Base-by-base conservation (phyloP, 2,797 vertebrate genomes). In the Sebastes hubbsi region DNA sequence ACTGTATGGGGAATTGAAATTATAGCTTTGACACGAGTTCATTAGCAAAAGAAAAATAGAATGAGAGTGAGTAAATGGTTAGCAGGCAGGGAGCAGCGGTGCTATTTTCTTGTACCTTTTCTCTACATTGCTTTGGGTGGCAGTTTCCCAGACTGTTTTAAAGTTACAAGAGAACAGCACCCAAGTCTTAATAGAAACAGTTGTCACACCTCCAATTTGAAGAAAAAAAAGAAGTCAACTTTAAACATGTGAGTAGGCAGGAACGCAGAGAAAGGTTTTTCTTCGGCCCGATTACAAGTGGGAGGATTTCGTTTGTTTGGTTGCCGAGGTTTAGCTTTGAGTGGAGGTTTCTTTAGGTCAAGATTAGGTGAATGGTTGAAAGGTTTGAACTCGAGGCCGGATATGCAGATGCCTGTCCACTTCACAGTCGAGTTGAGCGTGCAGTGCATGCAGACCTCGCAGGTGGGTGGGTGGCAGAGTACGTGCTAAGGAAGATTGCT, bases 391-490 rank as follows among this genome's bases (percentile, higher is more conserved):
- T 85, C 83, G 81, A 80, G 87, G 88, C 87, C 83, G 13, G 86
- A 88, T 89, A 85, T 90, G 91, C 91, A 84, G 92, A 93, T 95
- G 94, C 94, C 94, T 95, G 94, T 96, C 95, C 94, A 95, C 95
- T 95, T 96, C 91, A 96, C 94, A 94, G 94, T 94, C 92, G 91
- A 94, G 92, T 95, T 93, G 93, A 96, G 94, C 95, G 90, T 96
- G 95, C 95, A 96, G 93, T 93, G 95, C 96, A 96, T 96, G 96
- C 96, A 96, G 94, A 94, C 91, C 91, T 95, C 87, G 93, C 92
- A 90, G 88, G 93, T 94, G 90, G 93, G 93, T 90, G 90, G 82
- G 91, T 86, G 89, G 89, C 87, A 89, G 91, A 95, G 89, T 88
- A 94, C 87, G 95, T 95, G 96, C 96, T 90, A 74, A 91, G 89